Percentiles rank a stretch among this genome's conserved stretches.
Evolutionary conservation across 2,113 vertebrate genomes (phyloP).

Genomic region (Plectropomus leopardus): DNA sequence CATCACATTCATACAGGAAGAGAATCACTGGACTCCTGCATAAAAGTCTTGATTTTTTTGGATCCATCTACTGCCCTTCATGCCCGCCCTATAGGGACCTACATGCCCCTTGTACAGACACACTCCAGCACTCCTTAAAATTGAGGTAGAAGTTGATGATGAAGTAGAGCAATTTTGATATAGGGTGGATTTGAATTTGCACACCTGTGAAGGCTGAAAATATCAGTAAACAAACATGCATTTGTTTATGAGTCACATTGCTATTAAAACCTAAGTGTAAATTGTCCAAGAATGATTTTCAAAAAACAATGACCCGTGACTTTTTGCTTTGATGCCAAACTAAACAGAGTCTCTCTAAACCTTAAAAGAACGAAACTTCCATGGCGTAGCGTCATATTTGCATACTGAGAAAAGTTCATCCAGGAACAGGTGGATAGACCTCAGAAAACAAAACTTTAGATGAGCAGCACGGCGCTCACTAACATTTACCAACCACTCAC

Average conservation of each 20-base stretch:
- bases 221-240: background rate
- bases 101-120: no score
- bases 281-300: conserved; percentile 16
- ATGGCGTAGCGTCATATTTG: conserved; percentile 12
- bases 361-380: background rate
- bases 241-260: background rate
- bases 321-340: background rate
- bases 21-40: no score
- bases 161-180: background rate
- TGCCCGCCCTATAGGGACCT: no score
- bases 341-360: background rate
- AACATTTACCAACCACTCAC: conserved; percentile 49
- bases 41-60: no score
- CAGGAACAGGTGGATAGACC: conserved; percentile 4
- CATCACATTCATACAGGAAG: no score
- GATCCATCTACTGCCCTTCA: no score
- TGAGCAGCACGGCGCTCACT: conserved; percentile 14
- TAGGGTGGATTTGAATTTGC: conserved; percentile 16
- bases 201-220: background rate
- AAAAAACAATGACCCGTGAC: background rate
- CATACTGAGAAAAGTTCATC: conserved; percentile 18
- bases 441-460: conserved; percentile 38
- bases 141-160: background rate
- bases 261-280: background rate
- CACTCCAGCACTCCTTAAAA: no score